Evolutionary conservation across 2,888 invertebrate genomes (phyloP), one percentile per base, ranked within the genome.

Genomic region (Cryptophagus acutangulus): DNA sequence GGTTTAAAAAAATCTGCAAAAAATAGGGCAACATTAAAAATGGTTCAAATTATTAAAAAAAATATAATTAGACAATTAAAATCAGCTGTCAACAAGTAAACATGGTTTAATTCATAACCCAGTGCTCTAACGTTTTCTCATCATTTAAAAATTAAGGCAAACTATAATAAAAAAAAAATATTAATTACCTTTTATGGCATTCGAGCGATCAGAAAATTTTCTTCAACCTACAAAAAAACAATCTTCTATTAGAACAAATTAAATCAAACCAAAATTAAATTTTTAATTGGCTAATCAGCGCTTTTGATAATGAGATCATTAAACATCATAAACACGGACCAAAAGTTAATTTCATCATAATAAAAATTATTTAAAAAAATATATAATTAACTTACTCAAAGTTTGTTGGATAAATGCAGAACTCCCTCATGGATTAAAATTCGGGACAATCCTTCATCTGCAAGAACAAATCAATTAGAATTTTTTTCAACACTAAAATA

Each of bases 401-500:
- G 79, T 69, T 86, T 87, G 70, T 88, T 84, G 42, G 87, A 85
- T 25, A 81, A 61, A 12, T 74, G 69, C 50, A 82, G 60, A 12
- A 81, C 80, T 52, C 75, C 78, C 44, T 73, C 68, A 46, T 66
- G 69, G 55, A 78, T 79, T 48, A 82, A 78, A 58, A 80, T 78
- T 60, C 81, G 77, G 14, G 76, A 82, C 75, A 41, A 89, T 79
- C 58, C 77, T 81, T 75, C 87, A 88, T 72, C 85, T 86, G 69
- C 35, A 66, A 65, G 36, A 46, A 36, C 26, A 43, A 36, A 37
- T 20, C 28, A 36, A 30, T 8, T 26, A 18, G n/a, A n/a, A n/a
- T n/a, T n/a, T n/a, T n/a, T n/a, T n/a, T 36, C 10, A 8, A 30
- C 20, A 33, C 13, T 15, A 26, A 17, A 38, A 41, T 38, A 24